These are phyloP conservation scores for Mongoloraphidia duomilia DNA, from an alignment of 2,888 invertebrate species.

Conservation along the genomic window DNA sequence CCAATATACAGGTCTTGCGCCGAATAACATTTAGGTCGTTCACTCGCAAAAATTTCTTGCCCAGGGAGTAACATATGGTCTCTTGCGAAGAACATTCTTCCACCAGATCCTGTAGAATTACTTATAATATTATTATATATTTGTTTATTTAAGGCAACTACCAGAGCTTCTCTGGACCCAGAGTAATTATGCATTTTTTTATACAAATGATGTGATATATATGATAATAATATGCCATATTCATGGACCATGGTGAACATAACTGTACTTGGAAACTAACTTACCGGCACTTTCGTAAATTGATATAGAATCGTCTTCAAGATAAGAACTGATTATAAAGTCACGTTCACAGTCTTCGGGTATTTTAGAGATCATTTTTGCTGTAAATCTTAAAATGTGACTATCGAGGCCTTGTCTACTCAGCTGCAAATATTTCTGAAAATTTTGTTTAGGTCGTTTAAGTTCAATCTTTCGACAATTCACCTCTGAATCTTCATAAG, in stretches of 20 bases:
- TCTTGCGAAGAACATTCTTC: conserved; percentile 48
- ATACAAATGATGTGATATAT: too few relatives aligned
- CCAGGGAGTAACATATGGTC: conserved; percentile 57
- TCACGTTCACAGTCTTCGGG: conserved; percentile 47
- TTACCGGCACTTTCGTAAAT: conserved; percentile 47
- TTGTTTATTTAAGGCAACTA: too few relatives aligned
- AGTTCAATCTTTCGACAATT: conserved; percentile 73
- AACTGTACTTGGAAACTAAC: not conserved
- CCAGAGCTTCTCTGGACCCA: too few relatives aligned
- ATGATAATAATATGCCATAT: too few relatives aligned
- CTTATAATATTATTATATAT: not conserved
- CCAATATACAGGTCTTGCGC: conserved; percentile 78
- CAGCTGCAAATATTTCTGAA: conserved; percentile 64
- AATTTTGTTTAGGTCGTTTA: conserved; percentile 60
- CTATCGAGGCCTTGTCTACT: conserved; percentile 68
- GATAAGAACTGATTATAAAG: conserved; percentile 68
- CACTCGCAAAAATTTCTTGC: conserved; percentile 52
- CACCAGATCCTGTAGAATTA: conserved; percentile 29
- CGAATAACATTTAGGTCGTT: conserved; percentile 59
- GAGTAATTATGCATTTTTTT: too few relatives aligned
- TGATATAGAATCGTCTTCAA: conserved; percentile 72
- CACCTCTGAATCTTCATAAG: conserved; percentile 77
- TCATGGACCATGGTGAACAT: too few relatives aligned
- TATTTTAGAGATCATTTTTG: conserved; percentile 57
- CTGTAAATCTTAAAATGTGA: conserved; percentile 64